Evolutionary conservation across 2,797 vertebrate species (phyloP).

Genomic region (Moxostoma hubbsi): DNA sequence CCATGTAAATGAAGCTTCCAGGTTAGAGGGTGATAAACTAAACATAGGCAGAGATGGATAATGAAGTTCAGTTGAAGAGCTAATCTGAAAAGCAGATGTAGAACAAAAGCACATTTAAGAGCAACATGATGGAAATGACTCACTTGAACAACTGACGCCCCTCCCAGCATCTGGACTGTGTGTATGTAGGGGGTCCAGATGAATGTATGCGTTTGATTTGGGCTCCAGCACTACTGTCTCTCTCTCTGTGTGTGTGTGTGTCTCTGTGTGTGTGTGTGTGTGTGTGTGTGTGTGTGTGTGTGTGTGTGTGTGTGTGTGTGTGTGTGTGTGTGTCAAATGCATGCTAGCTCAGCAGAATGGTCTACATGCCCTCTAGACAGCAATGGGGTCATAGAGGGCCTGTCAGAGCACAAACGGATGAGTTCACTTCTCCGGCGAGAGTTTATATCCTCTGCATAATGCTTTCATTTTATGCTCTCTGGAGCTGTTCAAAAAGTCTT

Average conservation of each 20-base stretch:
- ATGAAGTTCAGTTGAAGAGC: too few species aligned
- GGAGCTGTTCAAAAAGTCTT: neutral
- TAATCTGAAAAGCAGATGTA: neutral
- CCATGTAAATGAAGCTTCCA: too few species aligned
- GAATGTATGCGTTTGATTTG: slow-evolving; percentile 22
- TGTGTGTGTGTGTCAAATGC: slow-evolving; percentile 18
- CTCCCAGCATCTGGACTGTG: slow-evolving; percentile 4
- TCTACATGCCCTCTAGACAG: slow-evolving; percentile 29
- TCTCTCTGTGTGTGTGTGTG: too few species aligned
- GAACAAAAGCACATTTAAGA: slow-evolving; percentile 13
- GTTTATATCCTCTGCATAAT: slow-evolving; percentile 1
- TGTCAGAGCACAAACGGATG: slow-evolving; percentile 39
- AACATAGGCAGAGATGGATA: too few species aligned
- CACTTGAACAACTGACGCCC: neutral
- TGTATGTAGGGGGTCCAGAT: slow-evolving; percentile 4
- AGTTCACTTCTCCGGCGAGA: slow-evolving; percentile 23
- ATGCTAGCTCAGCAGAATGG: slow-evolving; percentile 43
- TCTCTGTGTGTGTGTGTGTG: too few species aligned
- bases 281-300: too few species aligned
- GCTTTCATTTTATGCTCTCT: neutral
- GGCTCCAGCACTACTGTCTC: slow-evolving; percentile 5
- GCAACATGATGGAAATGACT: neutral
- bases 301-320: neutral
- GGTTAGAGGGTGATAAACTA: too few species aligned
- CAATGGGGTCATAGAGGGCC: slow-evolving; percentile 25